Evolutionary conservation across 2,888 invertebrate genomes (phyloP).

Genomic region (Sarcophaga subvicina): DNA sequence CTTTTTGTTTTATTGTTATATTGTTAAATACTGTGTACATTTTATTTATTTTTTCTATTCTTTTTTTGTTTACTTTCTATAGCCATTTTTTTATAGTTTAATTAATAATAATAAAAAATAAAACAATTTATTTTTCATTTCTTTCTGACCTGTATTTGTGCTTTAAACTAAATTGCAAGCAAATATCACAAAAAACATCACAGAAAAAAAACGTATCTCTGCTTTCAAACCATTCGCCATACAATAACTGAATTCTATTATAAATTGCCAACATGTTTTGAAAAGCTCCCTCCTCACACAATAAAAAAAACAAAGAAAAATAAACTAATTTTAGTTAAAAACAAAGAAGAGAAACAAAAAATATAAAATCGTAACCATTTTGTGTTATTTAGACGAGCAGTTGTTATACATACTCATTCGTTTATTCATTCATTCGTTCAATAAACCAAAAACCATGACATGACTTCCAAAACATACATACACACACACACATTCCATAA

Average conservation of each 20-base stretch:
- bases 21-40: neutral
- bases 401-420: neutral
- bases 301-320: too few species aligned
- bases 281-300: too few species aligned
- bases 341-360: neutral
- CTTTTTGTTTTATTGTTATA: neutral
- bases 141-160: neutral
- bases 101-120: conserved; percentile 23
- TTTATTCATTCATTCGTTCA: conserved; percentile 17
- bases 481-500: neutral
- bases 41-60: neutral
- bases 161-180: neutral
- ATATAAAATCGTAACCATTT: conserved; percentile 3
- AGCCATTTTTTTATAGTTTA: conserved; percentile 28
- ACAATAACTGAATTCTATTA: conserved; percentile 11
- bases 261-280: conserved; percentile 46
- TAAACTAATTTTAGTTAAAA: too few species aligned
- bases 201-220: neutral
- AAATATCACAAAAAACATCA: neutral
- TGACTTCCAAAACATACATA: neutral
- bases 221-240: neutral
- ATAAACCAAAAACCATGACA: conserved; percentile 39
- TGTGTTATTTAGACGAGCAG: neutral
- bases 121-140: neutral
- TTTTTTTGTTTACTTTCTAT: neutral